Conservation (phyloP, 2,797 vertebrate species). For the Saxicola maurus region DNA sequence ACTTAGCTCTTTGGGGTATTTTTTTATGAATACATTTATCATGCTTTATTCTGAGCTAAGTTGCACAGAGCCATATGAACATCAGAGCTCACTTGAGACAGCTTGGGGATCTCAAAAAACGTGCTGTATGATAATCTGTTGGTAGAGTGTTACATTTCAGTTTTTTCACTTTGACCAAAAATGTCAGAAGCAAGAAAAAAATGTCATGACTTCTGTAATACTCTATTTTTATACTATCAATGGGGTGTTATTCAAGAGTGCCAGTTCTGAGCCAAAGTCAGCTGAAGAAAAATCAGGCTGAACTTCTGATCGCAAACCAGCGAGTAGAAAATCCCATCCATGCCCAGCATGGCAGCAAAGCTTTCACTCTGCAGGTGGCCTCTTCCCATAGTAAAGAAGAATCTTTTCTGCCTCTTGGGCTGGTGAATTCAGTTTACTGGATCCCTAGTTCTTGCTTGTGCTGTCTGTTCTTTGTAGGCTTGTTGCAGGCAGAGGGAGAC, state of each 20-base stretch:
- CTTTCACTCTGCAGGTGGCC: not conserved
- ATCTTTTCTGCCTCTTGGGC: not conserved
- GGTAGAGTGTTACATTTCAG: not conserved
- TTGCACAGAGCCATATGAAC: not conserved
- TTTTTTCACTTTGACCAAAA: not conserved
- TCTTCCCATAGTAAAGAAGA: not conserved
- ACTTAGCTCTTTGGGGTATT: not conserved
- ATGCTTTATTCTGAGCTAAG: not conserved
- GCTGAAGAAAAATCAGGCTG: not conserved
- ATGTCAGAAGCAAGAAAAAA: not conserved
- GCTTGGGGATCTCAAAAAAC: not conserved
- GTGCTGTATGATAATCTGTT: not conserved
- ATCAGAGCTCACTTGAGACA: not conserved
- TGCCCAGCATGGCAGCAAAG: not conserved
- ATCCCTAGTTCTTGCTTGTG: not conserved
- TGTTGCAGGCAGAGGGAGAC: not conserved
- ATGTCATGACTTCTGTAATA: not conserved
- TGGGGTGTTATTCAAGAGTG: not conserved
- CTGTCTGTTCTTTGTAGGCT: not conserved
- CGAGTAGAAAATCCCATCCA: not conserved
- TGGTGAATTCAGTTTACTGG: not conserved
- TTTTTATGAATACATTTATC: not conserved
- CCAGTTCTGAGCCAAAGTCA: not conserved
- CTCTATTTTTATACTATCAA: not conserved
- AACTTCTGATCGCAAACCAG: not conserved